These are phyloP conservation scores for Vicugna pacos DNA, from an alignment of 2,113 vertebrate genomes.

Conservation along the genomic window DNA sequence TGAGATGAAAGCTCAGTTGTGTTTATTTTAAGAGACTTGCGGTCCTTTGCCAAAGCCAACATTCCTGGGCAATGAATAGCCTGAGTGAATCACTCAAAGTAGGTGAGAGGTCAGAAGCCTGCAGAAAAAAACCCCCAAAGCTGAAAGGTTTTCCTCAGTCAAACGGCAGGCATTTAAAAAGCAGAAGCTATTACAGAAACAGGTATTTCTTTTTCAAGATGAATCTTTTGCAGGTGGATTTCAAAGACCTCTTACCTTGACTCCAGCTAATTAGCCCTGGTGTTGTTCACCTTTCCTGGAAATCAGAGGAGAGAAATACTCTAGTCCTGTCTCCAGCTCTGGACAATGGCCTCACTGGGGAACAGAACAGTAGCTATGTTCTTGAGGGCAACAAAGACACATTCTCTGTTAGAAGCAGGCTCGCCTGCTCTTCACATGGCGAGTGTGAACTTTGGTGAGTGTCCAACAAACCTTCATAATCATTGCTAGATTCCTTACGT, in stretches of 20 bases:
- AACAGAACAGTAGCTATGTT: conserved; percentile 43
- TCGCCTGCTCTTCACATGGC: background rate
- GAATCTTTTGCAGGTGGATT: background rate
- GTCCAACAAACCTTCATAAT: background rate
- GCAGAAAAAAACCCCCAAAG: conserved; percentile 79
- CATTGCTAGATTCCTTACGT: conserved; percentile 21
- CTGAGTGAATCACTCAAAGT: conserved; percentile 89
- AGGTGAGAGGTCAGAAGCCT: conserved; percentile 89
- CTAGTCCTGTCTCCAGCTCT: conserved; percentile 4
- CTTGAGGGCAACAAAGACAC: background rate
- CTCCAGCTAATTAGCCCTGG: background rate
- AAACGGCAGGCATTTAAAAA: conserved; percentile 72
- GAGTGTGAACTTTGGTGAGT: background rate
- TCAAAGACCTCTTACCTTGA: conserved; percentile 1
- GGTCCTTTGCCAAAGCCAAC: conserved; percentile 88
- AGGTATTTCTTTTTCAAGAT: conserved; percentile 20
- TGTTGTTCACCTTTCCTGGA: conserved; percentile 47
- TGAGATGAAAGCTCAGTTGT: conserved; percentile 87
- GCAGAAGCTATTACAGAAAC: conserved; percentile 56
- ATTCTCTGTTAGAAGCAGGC: conserved; percentile 38
- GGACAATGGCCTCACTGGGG: background rate
- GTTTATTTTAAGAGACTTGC: conserved; percentile 90
- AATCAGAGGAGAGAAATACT: conserved; percentile 13
- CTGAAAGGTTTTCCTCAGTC: conserved; percentile 76
- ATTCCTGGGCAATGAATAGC: conserved; percentile 89